Evolutionary conservation across 2,113 vertebrate species (phyloP).

Genomic region (Poicephalus gulielmi): DNA sequence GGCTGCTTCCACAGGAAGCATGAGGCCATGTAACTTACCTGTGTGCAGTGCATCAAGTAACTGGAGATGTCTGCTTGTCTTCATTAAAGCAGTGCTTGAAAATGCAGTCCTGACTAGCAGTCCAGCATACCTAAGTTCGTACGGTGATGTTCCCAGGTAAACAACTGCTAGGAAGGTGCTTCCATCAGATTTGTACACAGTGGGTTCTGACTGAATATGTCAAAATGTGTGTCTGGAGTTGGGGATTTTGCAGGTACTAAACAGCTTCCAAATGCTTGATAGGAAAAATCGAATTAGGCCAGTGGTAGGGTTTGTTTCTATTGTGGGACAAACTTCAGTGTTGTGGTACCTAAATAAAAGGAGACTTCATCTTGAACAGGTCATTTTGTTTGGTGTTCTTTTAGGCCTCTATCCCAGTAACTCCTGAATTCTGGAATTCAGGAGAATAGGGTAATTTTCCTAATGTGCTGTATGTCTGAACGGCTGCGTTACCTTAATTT

Average conservation of each 20-base stretch:
- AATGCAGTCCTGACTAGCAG: background rate
- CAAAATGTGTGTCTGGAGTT: background rate
- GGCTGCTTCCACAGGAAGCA: background rate
- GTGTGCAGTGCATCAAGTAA: accelerated
- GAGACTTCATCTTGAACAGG: background rate
- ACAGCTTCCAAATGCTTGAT: background rate
- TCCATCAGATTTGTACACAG: accelerated
- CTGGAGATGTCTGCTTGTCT: background rate
- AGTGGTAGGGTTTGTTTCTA: background rate
- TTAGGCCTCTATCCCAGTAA: background rate
- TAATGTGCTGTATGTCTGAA: background rate
- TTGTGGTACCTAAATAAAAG: background rate
- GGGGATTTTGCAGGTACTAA: background rate
- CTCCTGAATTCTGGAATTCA: background rate
- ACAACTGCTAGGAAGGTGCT: background rate
- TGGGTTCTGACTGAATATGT: background rate
- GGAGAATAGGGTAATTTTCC: background rate
- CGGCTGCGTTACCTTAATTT: background rate
- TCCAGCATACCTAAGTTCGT: background rate
- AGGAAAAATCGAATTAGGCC: background rate
- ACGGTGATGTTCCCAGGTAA: background rate
- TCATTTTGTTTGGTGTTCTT: background rate
- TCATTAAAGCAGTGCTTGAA: background rate
- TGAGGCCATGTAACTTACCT: accelerated
- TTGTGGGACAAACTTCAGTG: background rate